These are phyloP conservation scores for Gobius niger DNA, from an alignment of 2,113 vertebrate genomes.

Conservation along the genomic window DNA sequence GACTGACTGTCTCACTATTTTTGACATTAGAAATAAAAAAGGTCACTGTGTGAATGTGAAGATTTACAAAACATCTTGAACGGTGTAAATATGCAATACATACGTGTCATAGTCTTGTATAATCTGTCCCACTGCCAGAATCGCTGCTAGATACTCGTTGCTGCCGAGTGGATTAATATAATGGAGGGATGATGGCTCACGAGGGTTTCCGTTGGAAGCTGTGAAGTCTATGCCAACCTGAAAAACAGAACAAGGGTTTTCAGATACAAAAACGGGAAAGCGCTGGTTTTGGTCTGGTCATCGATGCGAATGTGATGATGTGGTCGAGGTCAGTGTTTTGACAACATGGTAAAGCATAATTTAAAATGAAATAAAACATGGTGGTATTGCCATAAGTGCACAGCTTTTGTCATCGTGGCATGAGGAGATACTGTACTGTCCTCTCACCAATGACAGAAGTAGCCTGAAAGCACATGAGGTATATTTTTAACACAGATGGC, in stretches of 20 bases:
- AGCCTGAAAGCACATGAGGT: conserved; percentile 8
- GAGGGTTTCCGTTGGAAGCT: conserved; percentile 94
- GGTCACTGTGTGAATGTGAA: too few species aligned
- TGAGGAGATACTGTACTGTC: neutral
- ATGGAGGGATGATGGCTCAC: conserved; percentile 93
- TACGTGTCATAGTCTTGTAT: conserved; percentile 99
- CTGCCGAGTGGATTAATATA: conserved; percentile 96
- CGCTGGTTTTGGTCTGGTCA: too few species aligned
- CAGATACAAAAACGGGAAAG: too few species aligned
- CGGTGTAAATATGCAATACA: conserved; percentile 42
- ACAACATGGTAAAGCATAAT: too few species aligned
- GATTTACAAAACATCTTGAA: neutral
- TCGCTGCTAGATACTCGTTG: conserved; percentile 93
- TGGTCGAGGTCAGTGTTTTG: too few species aligned
- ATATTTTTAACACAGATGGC: conserved; percentile 39
- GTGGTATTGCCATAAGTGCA: neutral
- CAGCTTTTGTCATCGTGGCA: neutral
- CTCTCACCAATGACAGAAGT: neutral
- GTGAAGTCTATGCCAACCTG: conserved; percentile 99
- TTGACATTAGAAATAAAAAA: too few species aligned
- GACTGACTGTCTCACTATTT: too few species aligned
- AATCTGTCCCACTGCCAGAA: conserved; percentile 97
- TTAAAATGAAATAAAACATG: neutral
- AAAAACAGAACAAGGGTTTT: conserved; percentile 3
- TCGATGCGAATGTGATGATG: too few species aligned